Base-by-base conservation (phyloP, 2,113 vertebrate genomes). In the Pica pica region DNA sequence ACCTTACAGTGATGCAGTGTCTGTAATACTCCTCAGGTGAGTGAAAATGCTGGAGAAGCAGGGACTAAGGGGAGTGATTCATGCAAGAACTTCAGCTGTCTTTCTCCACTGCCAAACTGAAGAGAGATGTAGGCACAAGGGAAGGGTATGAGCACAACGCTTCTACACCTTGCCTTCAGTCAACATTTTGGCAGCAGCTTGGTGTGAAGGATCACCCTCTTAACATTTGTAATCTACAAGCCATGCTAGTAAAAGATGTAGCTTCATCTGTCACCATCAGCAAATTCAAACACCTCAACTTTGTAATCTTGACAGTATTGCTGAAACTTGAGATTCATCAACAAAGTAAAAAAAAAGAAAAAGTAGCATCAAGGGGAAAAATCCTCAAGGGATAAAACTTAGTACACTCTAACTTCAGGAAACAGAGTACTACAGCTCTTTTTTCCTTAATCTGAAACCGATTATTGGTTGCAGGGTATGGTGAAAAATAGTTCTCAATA, bases 1-100 rank as follows among this genome's bases (percentile, higher is more conserved):
- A 4, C 18, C 41, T 37, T 18, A 10, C 1, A 33, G 13, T 4
- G 20, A 13, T 16, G 28, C 20, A 41, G 37, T 3, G 1, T 5
- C 5, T 16, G 0, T 20, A 28, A 15, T 6, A 13, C 14, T 26
- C 20, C 41, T 20, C 61, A 42, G 3, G 14, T 33, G 27, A 28
- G 17, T 63, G 41, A 55, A 67, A 71, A 68, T 0, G 7, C 39
- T 69, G 30, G 64, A 2, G 17, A n/a, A 35, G 26, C 7, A 33
- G 42, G 50, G 20, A 27, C n/a, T 22, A 18, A 10, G 5, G 7
- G 18, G 9, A 73, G 6, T 5, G 9, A 70, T 19, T n/a, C 7
- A 23, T 28, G 37, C 17, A 11, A n/a, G 41, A 44, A 22, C 41
- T 22, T 1, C 27, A 42, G 44, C 27, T 52, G 6, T 13, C 8